Base-by-base conservation (phyloP, 1,140 invertebrate species). In the Galendromus occidentalis region DNA sequence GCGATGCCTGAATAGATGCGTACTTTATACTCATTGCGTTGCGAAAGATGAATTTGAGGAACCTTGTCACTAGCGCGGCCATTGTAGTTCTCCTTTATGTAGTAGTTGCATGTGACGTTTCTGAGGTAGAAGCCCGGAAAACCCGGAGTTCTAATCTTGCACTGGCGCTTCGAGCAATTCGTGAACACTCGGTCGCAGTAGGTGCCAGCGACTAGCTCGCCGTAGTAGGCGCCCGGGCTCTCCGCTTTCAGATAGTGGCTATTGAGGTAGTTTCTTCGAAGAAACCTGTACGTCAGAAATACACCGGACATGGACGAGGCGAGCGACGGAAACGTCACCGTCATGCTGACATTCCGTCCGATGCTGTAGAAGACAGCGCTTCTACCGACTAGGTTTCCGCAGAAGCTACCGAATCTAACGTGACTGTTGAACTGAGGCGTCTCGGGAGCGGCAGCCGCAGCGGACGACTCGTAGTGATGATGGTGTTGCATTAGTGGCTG, bases 91-190 rank as follows among this genome's bases (percentile, higher is more conserved):
- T 63, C 51, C 7, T 29, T 25, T 41, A 66, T 63, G 30, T 64
- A 41, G 7, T 66, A 66, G 14, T 41, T 84, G 80, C 89, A 92
- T 72, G 89, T 87, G 22, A 91, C 78, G 71, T 87, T 86, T 33
- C 88, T 79, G 0, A 88, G 89, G 75, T 92, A 92, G 2, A 91
- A 83, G 7, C 89, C 88, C 4, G 89, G 89, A 75, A 88, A 91
- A 0, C 87, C 88, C 0, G 88, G 88, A 7, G 86, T 88, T 74
- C 91, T 88, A 0, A 91, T 87, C 74, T 89, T 91, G 74, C 88
- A 91, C 4, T 87, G 90, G 71, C 91, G 87, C 2, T 91, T 79
- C 12, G 82, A 80, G 71, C 87, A 90, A 72, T 89, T 86, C 28
- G 84, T 80, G 74, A 88, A 91, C 51, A 86, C 83, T 55, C 87